A percentile compares a stretch with the other conserved stretches of the same genome.
phyloP scores from a whole-genome alignment of 2,888 invertebrate species.

The Apotomis capreana region DNA sequence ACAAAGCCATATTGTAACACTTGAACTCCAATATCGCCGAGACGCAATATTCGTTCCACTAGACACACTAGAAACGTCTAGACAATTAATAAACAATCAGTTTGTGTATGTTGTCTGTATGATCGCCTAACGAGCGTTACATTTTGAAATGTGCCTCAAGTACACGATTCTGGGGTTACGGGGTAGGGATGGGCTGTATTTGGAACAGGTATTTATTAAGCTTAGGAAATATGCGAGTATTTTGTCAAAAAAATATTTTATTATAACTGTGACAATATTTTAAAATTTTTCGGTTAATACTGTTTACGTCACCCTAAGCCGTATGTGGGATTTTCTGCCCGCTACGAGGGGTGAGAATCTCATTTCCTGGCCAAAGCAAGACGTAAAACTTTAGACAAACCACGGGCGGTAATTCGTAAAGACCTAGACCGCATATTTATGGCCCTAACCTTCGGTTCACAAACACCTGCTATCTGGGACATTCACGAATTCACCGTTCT shows the following conservation, averaged over 20 bases:
- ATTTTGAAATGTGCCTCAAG: slow-evolving; percentile 35
- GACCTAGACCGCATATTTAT: too few species aligned
- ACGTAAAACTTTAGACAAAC: too few species aligned
- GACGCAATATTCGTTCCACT: slow-evolving; percentile 11
- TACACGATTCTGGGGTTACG: slow-evolving; percentile 22
- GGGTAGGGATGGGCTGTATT: neutral
- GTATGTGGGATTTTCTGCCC: too few species aligned
- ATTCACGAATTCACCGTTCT: too few species aligned
- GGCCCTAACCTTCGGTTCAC: too few species aligned
- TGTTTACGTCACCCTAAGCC: too few species aligned
- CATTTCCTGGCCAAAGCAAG: too few species aligned
- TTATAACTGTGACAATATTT: too few species aligned
- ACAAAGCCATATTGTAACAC: neutral
- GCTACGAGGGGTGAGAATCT: too few species aligned
- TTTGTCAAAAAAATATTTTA: neutral
- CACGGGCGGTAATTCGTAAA: too few species aligned
- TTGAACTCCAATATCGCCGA: slow-evolving; percentile 12
- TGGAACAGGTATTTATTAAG: slow-evolving; percentile 12
- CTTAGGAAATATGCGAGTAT: neutral
- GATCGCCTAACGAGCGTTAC: slow-evolving; percentile 48
- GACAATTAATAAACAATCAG: slow-evolving; percentile 61
- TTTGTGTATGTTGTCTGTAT: slow-evolving; percentile 43
- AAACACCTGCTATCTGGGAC: too few species aligned
- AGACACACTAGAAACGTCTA: slow-evolving; percentile 43
- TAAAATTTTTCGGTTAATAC: too few species aligned